phyloP scores from a whole-genome alignment of 2,797 vertebrate species.

The Clarias fuscus region DNA sequence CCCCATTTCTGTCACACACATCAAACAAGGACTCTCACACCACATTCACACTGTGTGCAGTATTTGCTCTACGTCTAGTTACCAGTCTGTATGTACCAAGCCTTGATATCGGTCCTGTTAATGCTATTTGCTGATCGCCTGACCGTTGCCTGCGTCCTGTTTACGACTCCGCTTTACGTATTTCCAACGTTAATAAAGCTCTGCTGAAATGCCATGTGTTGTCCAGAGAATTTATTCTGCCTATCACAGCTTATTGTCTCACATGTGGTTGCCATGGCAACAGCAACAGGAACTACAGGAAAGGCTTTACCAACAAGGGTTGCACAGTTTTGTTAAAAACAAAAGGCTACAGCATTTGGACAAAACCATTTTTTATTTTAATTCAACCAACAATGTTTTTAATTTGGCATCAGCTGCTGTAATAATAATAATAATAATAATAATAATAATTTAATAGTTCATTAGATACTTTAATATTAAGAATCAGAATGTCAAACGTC shows the following conservation, averaged over 20 bases:
- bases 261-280: neutral
- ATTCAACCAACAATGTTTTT: neutral
- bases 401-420: neutral
- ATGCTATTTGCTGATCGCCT: no score
- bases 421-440: neutral
- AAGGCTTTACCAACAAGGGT: neutral
- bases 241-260: neutral
- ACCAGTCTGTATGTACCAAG: no score
- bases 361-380: neutral
- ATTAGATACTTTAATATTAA: neutral
- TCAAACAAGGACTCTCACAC: no score
- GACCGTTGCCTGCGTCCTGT: no score
- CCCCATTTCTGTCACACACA: no score
- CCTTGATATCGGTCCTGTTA: no score
- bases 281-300: neutral
- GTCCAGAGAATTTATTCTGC: neutral
- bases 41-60: no score
- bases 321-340: neutral
- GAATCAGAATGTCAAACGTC: neutral
- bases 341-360: neutral
- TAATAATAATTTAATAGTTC: neutral
- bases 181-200: no score
- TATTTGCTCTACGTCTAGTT: no score
- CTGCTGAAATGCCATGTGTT: neutral
- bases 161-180: no score